Evolutionary conservation across 1,140 invertebrate species (phyloP).

Genomic region (Drosophila kurseongensis): DNA sequence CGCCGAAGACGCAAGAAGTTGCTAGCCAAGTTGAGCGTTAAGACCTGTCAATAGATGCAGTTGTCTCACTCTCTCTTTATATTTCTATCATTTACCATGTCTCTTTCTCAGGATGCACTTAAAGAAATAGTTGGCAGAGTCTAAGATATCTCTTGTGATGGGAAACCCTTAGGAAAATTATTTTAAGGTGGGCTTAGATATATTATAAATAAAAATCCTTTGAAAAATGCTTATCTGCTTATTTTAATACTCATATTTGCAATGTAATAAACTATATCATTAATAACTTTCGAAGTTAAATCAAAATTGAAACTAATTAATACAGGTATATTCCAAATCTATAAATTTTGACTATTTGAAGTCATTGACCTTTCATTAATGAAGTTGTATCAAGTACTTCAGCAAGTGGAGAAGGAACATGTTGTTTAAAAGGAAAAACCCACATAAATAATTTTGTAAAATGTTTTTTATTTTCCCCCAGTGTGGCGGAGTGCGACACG

Average conservation of each 20-base stretch:
- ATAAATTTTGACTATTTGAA: too few relatives aligned
- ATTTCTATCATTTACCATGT: background rate
- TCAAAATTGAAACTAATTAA: too few relatives aligned
- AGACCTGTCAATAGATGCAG: conserved; percentile 54
- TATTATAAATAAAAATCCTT: too few relatives aligned
- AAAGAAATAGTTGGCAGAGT: background rate
- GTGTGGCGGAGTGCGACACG: conserved; percentile 26
- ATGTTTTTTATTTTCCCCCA: background rate
- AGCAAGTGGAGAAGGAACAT: too few relatives aligned
- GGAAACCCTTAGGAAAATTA: too few relatives aligned
- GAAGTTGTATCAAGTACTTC: too few relatives aligned
- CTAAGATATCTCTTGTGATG: too few relatives aligned
- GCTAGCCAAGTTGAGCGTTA: conserved; percentile 59
- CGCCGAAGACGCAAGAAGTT: conserved; percentile 36
- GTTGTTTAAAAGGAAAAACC: background rate
- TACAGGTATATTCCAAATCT: too few relatives aligned
- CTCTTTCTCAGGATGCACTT: conserved; percentile 2
- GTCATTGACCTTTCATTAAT: too few relatives aligned
- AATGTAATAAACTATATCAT: background rate
- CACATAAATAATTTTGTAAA: background rate
- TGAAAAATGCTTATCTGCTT: background rate
- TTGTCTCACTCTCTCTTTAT: conserved; percentile 11
- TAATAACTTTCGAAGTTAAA: too few relatives aligned
- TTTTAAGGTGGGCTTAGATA: too few relatives aligned
- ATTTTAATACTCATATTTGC: background rate